Evolutionary conservation across 1,140 invertebrate species (phyloP), one percentile per base, ranked within the genome.

Genomic region (Pseudobourletiella spinata): DNA sequence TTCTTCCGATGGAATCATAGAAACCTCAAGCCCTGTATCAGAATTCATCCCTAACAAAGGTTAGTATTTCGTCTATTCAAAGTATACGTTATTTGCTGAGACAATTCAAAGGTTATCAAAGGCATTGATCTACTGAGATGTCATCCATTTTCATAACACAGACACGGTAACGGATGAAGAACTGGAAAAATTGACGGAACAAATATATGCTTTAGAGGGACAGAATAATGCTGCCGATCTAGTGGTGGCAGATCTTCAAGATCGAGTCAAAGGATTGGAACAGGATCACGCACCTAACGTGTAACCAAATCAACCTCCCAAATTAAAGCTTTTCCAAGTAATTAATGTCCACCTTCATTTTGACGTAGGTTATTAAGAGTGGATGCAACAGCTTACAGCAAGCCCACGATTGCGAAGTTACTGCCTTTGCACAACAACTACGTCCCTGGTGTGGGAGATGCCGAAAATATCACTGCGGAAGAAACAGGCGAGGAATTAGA

Each of bases 361-460:
- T 25, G 25, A 6, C 24, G 6, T 25, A 86, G 85, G 66, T 76
- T 87, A 60, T 72, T 87, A 18, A 78, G 74, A 2, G 75, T 86
- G 24, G 75, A 80, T 64, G 61, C 76, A 29, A 76, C 78, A 66
- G 83, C 79, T 29, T 80, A 80, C 68, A 79, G 82, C 72, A 80
- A 82, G 24, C 75, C 82, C 3, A 87, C 86, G 2, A 80, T 88
- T 43, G 76, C 82, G 68, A 84, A 82, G 66, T 79, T 89, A 63
- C 71, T 82, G 16, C 73, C 79, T 1, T 77, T 89, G 28, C 83
- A 85, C 69, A 84, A 90, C 70, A 89, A 89, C 72, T 90, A 89
- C 70, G 82, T 87, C 70, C 74, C 84, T 58, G 83, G 88, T 69
- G 83, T 83, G 0, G 79, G 80, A 25, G 79, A 82, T 18, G 83